Conservation (phyloP, 1,140 invertebrate species). For the Glossosoma conforme region DNA sequence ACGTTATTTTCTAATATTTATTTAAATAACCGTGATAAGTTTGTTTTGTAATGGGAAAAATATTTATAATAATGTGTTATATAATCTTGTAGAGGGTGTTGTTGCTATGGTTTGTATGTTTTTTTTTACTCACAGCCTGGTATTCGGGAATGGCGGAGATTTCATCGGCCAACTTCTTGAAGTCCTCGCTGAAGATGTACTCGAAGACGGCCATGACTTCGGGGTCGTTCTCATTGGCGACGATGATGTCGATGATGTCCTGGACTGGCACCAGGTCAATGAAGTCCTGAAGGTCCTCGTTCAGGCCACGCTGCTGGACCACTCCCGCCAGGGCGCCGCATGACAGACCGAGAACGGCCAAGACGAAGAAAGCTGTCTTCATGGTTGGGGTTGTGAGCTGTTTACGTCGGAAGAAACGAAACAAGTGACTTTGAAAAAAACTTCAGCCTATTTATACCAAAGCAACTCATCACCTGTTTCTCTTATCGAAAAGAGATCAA, state of each 20-base stretch:
- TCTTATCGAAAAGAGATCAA: too few relatives aligned
- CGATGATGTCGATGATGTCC: background rate
- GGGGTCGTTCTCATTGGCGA: background rate
- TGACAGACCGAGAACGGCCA: slow-evolving; percentile 1
- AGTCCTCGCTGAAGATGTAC: slow-evolving; percentile 8
- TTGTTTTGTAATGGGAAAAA: too few relatives aligned
- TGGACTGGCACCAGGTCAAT: slow-evolving; percentile 1
- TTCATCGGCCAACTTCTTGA: background rate
- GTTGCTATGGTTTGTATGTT: too few relatives aligned
- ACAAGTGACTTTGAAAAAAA: too few relatives aligned
- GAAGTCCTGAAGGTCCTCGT: slow-evolving; percentile 6
- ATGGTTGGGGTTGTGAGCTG: too few relatives aligned
- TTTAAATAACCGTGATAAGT: too few relatives aligned
- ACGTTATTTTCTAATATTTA: too few relatives aligned
- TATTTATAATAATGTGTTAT: too few relatives aligned
- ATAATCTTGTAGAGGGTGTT: too few relatives aligned
- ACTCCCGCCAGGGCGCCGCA: background rate
- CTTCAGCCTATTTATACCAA: too few relatives aligned
- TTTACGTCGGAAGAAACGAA: too few relatives aligned
- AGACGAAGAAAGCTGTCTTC: background rate
- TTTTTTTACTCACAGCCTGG: background rate
- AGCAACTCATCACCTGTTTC: too few relatives aligned
- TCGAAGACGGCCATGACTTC: slow-evolving; percentile 9
- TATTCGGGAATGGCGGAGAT: slow-evolving; percentile 7
- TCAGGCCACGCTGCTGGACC: background rate